Percentiles rank a stretch among this genome's conserved stretches.
Evolutionary conservation across 2,888 invertebrate genomes (phyloP).

Genomic region (Euplexia lucipara): DNA sequence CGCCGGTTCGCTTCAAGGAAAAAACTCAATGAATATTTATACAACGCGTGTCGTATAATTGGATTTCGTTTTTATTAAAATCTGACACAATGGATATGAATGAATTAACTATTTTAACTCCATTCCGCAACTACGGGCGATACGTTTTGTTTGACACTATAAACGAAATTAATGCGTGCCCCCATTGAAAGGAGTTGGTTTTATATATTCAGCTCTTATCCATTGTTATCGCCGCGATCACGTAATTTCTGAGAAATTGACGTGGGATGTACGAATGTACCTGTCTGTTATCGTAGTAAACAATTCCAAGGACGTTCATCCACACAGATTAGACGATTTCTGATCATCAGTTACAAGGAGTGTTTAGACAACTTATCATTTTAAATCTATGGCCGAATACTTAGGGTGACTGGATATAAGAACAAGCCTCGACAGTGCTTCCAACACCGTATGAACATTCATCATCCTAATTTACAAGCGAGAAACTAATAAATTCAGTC

Average conservation of each 20-base stretch:
- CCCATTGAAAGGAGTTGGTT: conserved; percentile 7
- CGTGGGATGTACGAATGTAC: conserved; percentile 22
- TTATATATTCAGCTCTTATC: conserved; percentile 35
- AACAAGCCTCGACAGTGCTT: conserved; percentile 14
- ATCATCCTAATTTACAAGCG: conserved; percentile 55
- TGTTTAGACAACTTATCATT: conserved; percentile 27
- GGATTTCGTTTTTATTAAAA: conserved; percentile 53
- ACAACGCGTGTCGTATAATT: conserved; percentile 52
- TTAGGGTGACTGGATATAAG: conserved; percentile 17
- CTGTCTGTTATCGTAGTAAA: conserved; percentile 39
- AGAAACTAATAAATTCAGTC: conserved; percentile 47
- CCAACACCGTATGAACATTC: conserved; percentile 37
- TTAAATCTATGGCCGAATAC: conserved; percentile 20
- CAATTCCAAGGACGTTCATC: conserved; percentile 32
- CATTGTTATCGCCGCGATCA: conserved; percentile 42
- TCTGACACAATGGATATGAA: conserved; percentile 35
- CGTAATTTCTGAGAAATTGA: conserved; percentile 42
- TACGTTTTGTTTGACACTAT: conserved; percentile 11
- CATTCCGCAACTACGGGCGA: conserved; percentile 3
- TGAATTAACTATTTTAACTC: conserved; percentile 27
- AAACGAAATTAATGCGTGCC: conserved; percentile 13
- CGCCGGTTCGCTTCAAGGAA: conserved; percentile 67
- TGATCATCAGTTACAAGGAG: conserved; percentile 14
- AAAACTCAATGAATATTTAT: conserved; percentile 66
- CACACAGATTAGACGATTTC: conserved; percentile 17